phyloP scores from a whole-genome alignment of 2,797 vertebrate species.

The Periophthalmus magnuspinnatus region DNA sequence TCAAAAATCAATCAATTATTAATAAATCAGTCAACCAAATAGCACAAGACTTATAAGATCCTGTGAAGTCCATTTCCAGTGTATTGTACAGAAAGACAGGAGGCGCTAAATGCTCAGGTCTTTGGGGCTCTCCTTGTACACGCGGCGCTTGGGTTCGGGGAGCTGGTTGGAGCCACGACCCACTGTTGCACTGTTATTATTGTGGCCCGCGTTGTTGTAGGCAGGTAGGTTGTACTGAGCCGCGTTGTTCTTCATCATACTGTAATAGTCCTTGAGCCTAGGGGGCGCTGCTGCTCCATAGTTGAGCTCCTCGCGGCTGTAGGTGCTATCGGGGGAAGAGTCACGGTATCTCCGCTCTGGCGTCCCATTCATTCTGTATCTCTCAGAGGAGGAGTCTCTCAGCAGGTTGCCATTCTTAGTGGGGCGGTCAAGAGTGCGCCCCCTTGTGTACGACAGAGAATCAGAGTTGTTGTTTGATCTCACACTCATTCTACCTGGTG shows the following conservation, averaged over 20 bases:
- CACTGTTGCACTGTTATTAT: constrained; percentile 44
- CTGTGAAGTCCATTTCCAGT: constrained; percentile 74
- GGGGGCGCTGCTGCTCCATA: constrained; percentile 63
- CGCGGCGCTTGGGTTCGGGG: constrained; percentile 86
- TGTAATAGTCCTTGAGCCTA: constrained; percentile 84
- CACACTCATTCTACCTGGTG: constrained; percentile 62
- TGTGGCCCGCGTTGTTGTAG: constrained; percentile 72
- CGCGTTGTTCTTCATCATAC: constrained; percentile 78
- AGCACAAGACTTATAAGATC: constrained; percentile 64
- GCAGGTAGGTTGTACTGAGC: constrained; percentile 67
- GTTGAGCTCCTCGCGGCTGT: constrained; percentile 76
- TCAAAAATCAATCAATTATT: constrained; percentile 61
- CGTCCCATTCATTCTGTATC: constrained; percentile 64
- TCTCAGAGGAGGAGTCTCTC: constrained; percentile 84
- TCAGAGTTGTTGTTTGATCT: constrained; percentile 62
- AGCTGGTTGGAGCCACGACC: constrained; percentile 75
- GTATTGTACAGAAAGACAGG: constrained; percentile 68
- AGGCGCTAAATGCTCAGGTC: constrained; percentile 93
- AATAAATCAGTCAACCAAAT: constrained; percentile 59
- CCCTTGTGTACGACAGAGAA: constrained; percentile 59
- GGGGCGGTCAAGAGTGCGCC: constrained; percentile 79
- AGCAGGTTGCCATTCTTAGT: constrained; percentile 76
- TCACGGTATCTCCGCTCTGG: constrained; percentile 71
- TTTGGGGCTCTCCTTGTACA: constrained; percentile 94
- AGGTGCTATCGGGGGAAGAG: constrained; percentile 79